Evolutionary conservation across 2,888 invertebrate species (phyloP).

Genomic region (Eupithecia subfuscata): DNA sequence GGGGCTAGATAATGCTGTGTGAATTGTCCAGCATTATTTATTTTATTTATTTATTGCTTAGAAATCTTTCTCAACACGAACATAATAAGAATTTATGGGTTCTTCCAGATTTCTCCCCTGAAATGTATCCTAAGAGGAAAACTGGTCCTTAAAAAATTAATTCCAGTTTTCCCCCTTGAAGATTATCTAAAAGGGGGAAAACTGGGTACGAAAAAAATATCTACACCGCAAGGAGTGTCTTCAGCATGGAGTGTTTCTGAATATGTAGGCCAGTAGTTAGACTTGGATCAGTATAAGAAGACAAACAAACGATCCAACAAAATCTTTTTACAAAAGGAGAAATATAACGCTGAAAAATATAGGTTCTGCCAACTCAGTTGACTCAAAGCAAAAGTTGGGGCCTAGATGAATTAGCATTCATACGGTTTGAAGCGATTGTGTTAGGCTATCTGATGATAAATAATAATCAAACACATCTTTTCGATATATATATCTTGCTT

Average conservation of each 20-base stretch:
- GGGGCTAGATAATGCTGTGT: too few relatives aligned
- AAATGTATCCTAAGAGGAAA: too few relatives aligned
- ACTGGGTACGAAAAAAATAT: too few relatives aligned
- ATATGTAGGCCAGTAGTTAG: neutral
- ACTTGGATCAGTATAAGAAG: neutral
- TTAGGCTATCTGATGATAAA: neutral
- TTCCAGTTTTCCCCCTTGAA: too few relatives aligned
- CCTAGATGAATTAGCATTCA: slow-evolving; percentile 3
- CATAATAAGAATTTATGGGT: neutral
- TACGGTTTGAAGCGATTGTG: neutral
- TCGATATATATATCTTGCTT: too few relatives aligned
- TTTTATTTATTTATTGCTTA: too few relatives aligned
- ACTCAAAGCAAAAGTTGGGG: neutral
- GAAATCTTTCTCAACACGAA: neutral
- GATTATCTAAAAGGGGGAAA: too few relatives aligned
- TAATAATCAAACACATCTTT: too few relatives aligned
- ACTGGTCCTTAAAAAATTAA: too few relatives aligned
- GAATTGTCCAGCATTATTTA: too few relatives aligned
- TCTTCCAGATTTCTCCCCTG: too few relatives aligned
- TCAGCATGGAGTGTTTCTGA: neutral
- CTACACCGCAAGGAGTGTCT: neutral
- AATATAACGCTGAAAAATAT: neutral
- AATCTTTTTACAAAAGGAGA: neutral
- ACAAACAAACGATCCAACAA: neutral
- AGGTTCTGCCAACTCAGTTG: neutral